Evolutionary conservation across 2,797 vertebrate genomes (phyloP).

Genomic region (Podarcis lilfordi): DNA sequence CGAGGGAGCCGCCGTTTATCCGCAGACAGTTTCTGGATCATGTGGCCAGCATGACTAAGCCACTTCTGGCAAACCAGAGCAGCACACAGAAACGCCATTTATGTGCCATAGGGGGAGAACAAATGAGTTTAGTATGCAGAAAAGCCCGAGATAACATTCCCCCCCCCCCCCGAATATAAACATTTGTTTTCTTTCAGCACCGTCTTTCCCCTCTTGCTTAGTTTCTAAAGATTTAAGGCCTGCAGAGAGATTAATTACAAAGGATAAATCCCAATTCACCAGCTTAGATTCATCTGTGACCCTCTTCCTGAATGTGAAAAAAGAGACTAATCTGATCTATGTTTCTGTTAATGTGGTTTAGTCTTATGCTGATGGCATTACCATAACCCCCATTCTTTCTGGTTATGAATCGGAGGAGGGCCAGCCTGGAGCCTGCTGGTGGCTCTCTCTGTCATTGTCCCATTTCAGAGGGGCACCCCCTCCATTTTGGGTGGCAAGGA

Average conservation of each 20-base stretch:
- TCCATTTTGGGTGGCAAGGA: neutral
- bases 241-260: neutral
- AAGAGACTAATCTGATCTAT: neutral
- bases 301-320: neutral
- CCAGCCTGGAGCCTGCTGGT: too few species aligned
- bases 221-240: neutral
- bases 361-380: neutral
- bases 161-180: slow-evolving; percentile 55
- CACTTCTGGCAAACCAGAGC: too few species aligned
- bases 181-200: too few species aligned
- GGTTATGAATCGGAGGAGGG: neutral
- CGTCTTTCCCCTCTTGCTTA: slow-evolving; percentile 41
- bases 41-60: too few species aligned
- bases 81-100: neutral
- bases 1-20: too few species aligned
- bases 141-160: slow-evolving; percentile 46
- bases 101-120: slow-evolving; percentile 54
- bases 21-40: too few species aligned
- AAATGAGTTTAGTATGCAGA: slow-evolving; percentile 40
- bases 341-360: neutral
- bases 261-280: neutral
- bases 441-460: too few species aligned
- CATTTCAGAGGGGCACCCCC: neutral
- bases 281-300: neutral
- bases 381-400: neutral